A percentile compares a stretch with the other conserved stretches of the same genome.
Evolutionary conservation across 2,888 invertebrate species (phyloP).

Genomic region (Strigamia crassipes): DNA sequence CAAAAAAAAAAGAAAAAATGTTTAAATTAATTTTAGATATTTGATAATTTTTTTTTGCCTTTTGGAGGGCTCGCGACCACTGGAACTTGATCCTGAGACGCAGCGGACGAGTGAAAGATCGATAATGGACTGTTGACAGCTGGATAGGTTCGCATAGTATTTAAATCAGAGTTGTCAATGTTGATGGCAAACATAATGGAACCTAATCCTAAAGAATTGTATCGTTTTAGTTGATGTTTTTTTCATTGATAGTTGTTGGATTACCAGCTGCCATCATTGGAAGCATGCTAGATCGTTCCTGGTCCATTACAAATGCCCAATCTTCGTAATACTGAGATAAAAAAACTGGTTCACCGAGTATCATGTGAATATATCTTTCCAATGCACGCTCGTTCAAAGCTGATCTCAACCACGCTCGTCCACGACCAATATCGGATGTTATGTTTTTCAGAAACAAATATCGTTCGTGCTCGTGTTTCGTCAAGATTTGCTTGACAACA

Average conservation of each 20-base stretch:
- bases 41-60: slow-evolving; percentile 57
- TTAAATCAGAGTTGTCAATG: slow-evolving; percentile 83
- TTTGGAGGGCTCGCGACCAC: slow-evolving; percentile 73
- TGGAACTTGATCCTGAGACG: slow-evolving; percentile 64
- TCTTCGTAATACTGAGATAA: slow-evolving; percentile 79
- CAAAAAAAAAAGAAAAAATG: slow-evolving; percentile 31
- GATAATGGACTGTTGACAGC: slow-evolving; percentile 51
- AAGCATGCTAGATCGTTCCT: slow-evolving; percentile 76
- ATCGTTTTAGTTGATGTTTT: no score
- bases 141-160: not conserved
- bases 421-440: slow-evolving; percentile 77
- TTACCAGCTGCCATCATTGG: slow-evolving; percentile 85
- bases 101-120: not conserved
- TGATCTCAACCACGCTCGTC: slow-evolving; percentile 86
- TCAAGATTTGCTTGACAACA: slow-evolving; percentile 68
- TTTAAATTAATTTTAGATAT: not conserved
- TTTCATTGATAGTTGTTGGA: not conserved
- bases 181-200: slow-evolving; percentile 90
- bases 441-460: slow-evolving; percentile 73
- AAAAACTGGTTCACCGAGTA: slow-evolving; percentile 69
- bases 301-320: slow-evolving; percentile 80
- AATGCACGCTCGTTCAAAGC: slow-evolving; percentile 89
- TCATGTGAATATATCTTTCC: slow-evolving; percentile 74
- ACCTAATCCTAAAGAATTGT: slow-evolving; percentile 69
- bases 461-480: slow-evolving; percentile 84